These are phyloP conservation scores for Porites australiensis DNA, from an alignment of 64 coral and sea anemone genomes.

Conservation along the genomic window DNA sequence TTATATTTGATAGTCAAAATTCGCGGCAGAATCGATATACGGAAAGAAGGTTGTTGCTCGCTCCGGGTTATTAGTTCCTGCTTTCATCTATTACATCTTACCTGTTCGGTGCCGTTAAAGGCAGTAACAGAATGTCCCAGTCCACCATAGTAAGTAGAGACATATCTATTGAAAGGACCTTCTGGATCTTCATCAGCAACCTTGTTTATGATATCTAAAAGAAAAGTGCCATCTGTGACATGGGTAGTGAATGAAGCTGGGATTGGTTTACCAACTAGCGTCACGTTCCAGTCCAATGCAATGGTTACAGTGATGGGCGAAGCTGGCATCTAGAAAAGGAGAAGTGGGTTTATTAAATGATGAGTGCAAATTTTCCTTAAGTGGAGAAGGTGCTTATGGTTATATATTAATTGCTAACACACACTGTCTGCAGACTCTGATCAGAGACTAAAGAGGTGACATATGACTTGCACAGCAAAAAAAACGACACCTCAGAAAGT, in stretches of 20 bases:
- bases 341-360: too few relatives aligned
- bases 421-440: too few relatives aligned
- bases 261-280: not conserved
- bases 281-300: not conserved
- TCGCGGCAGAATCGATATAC: too few relatives aligned
- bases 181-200: not conserved
- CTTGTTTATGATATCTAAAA: not conserved
- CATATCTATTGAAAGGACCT: not conserved
- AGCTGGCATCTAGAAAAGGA: not conserved
- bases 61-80: too few relatives aligned
- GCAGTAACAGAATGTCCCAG: not conserved
- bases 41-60: too few relatives aligned
- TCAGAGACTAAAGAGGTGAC: too few relatives aligned
- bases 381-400: too few relatives aligned
- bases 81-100: not conserved
- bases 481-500: too few relatives aligned
- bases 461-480: too few relatives aligned
- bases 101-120: not conserved
- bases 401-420: too few relatives aligned
- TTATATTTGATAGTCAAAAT: too few relatives aligned
- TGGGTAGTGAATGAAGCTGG: not conserved
- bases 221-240: not conserved
- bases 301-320: slow-evolving; percentile 19
- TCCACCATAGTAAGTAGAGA: not conserved
- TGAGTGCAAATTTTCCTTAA: too few relatives aligned